Conservation (phyloP, 2,797 vertebrate species). For the Rhinogobio ventralis region DNA sequence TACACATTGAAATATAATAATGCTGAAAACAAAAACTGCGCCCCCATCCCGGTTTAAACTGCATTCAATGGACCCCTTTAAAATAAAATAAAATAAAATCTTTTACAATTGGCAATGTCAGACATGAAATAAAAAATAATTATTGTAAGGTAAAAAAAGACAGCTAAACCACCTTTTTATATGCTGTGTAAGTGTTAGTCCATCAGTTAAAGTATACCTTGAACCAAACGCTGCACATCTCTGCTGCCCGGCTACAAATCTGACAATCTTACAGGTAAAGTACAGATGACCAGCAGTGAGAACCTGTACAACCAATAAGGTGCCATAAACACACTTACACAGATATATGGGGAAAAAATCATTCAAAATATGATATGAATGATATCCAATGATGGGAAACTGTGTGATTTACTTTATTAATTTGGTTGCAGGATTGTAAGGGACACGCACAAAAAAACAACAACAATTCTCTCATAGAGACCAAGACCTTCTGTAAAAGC, state of each 20-base stretch:
- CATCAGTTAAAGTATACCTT: slow-evolving; percentile 83
- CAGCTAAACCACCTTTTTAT: slow-evolving; percentile 69
- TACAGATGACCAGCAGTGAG: slow-evolving; percentile 63
- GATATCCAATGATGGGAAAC: slow-evolving; percentile 74
- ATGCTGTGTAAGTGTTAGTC: slow-evolving; percentile 67
- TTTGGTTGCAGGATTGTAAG: slow-evolving; percentile 75
- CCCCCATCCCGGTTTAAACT: slow-evolving; percentile 72
- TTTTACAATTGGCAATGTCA: slow-evolving; percentile 78
- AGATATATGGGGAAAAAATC: slow-evolving; percentile 82
- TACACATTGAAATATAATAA: slow-evolving; percentile 91
- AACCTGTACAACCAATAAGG: slow-evolving; percentile 88
- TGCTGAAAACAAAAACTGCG: slow-evolving; percentile 2
- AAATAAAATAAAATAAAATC: slow-evolving; percentile 74
- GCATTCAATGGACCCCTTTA: slow-evolving; percentile 82
- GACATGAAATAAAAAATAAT: slow-evolving; percentile 62
- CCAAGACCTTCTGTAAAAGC: slow-evolving; percentile 43
- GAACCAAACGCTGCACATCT: slow-evolving; percentile 75
- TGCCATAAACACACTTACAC: slow-evolving; percentile 94
- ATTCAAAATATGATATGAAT: slow-evolving; percentile 67
- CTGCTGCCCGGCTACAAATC: slow-evolving; percentile 69
- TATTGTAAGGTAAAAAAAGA: too few species aligned
- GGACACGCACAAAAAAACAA: slow-evolving; percentile 78
- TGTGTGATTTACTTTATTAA: slow-evolving; percentile 76
- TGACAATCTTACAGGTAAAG: slow-evolving; percentile 58
- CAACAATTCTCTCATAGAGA: slow-evolving; percentile 51